Evolutionary conservation across 2,113 vertebrate genomes (phyloP), one percentile per base, ranked within the genome.

Genomic region (Monarcha castaneiventris): DNA sequence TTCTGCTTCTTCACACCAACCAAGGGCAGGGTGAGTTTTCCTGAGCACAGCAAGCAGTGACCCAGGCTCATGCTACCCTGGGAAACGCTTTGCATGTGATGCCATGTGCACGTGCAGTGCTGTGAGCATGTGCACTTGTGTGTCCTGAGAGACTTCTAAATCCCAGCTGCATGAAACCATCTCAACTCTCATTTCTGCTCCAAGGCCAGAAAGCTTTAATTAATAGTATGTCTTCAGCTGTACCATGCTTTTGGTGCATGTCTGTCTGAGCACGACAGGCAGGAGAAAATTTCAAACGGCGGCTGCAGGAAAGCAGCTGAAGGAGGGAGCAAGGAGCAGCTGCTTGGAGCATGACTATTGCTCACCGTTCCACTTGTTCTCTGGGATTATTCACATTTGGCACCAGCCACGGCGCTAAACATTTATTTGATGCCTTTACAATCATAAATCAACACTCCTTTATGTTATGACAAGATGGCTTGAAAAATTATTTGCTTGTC

Each of bases 361-460:
- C 54, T 78, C 84, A 74, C 75, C 0, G 26, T 95, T 72, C 90
- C 86, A 94, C 95, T 96, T 77, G 59, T 62, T 93, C 92, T 79
- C 54, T 52, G 68, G 49, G 48, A 89, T 89, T 95, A 84, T 82
- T 67, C 29, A 3, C 75, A 33, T 88, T 69, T 95, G 95, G 90
- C 94, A 96, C 21, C 49, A 84, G 52, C 11, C 3, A 1, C 26
- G 32, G 68, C 0, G 5, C 77, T 78, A 79, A 94, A 85, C 48
- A 68, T 87, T 94, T 93, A 93, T 76, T 86, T 92, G 80, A 89
- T 87, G 80, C 84, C 58, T 96, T 90, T 73, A n/a, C 39, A 89
- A 68, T 27, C 63, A 56, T 90, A 87, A 97, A 90, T 93, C 76
- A 64, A 71, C 80, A 74, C 37, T 89, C 25, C 59, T 71, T 96